Conservation (phyloP, 2,797 vertebrate genomes). For the Huso huso region DNA sequence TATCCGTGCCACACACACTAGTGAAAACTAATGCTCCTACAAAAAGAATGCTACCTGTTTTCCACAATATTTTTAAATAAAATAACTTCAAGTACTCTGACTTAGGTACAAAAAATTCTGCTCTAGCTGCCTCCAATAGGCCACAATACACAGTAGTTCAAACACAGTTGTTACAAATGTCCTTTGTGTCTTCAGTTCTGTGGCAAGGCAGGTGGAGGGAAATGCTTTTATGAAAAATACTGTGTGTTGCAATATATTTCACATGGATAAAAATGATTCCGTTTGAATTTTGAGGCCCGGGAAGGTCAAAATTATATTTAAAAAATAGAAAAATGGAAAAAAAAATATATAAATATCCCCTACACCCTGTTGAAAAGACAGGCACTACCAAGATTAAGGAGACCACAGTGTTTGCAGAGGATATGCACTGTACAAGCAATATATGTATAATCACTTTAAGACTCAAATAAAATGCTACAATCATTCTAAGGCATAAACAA, state of each 20-base stretch:
- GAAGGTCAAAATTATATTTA: conserved; percentile 87
- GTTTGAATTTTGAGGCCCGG: conserved; percentile 83
- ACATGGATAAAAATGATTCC: conserved; percentile 74
- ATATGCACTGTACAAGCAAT: conserved; percentile 98
- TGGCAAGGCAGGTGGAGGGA: conserved; percentile 81
- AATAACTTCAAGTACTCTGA: conserved; percentile 99
- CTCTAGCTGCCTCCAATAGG: conserved; percentile 92
- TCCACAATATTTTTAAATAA: conserved; percentile 99
- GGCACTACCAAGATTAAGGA: conserved; percentile 99
- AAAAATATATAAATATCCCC: conserved; percentile 82
- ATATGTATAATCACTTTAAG: conserved; percentile 87
- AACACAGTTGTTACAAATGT: conserved; percentile 97
- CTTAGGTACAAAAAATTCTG: conserved; percentile 93
- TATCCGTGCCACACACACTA: conserved; percentile 98
- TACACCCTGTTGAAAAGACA: conserved; percentile 99
- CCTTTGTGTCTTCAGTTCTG: conserved; percentile 76
- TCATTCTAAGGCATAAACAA: conserved; percentile 99
- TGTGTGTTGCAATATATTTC: conserved; percentile 71
- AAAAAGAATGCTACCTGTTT: conserved; percentile 97
- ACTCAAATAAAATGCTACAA: conserved; percentile 98
- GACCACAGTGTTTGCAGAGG: conserved; percentile 99
- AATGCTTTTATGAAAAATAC: conserved; percentile 79
- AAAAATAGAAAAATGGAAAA: conserved; percentile 62
- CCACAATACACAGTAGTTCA: conserved; percentile 94
- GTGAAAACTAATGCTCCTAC: conserved; percentile 99